Evolutionary conservation across 1,140 invertebrate species (phyloP), one percentile per base, ranked within the genome.

Genomic region (Macrocentrus cingulum): DNA sequence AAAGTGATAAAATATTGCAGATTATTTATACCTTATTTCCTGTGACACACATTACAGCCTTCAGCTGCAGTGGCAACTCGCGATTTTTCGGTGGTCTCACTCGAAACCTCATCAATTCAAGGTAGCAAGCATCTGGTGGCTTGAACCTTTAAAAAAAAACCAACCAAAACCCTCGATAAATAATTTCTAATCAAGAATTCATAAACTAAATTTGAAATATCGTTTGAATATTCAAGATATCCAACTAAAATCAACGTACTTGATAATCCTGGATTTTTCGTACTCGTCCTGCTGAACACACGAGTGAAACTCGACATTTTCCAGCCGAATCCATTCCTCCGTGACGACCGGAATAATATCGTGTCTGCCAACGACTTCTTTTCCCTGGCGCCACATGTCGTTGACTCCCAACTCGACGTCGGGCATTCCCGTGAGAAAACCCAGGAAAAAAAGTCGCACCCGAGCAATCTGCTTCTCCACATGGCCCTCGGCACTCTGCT

Each of bases 311-410:
- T 99, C 95, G 0, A 93, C 85, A 18, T 89, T 86, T 80, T 99
- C 96, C 3, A 99, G 84, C 39, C 93, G 86, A 67, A 99, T 99
- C 98, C 98, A 99, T 80, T 99, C 95, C 80, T 99, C 98, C 0
- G 98, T 99, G 54, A 95, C 93, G 23, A 99, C 96, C 6, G 97
- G 97, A 68, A 99, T 97, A 70, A 99, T 99, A 78, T 99, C 98
- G 76, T 99, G 95, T 13, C 98, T 83, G 0, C 98, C 95, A 0
- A 99, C 98, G 11, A 99, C 95, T 84, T 99, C 98, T 80, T 95
- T 95, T 6, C 98, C 98, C 81, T 98, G 94, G 6, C 97, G 82
- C 72, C 91, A 85, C 82, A 97, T 87, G 75, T 99, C 98, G 77
- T 99, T 99, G 9, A 99, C 87, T 8, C 98, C 98, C 57, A 99